Evolutionary conservation across 1,140 invertebrate species (phyloP).

Genomic region (Bombus haemorrhoidalis): DNA sequence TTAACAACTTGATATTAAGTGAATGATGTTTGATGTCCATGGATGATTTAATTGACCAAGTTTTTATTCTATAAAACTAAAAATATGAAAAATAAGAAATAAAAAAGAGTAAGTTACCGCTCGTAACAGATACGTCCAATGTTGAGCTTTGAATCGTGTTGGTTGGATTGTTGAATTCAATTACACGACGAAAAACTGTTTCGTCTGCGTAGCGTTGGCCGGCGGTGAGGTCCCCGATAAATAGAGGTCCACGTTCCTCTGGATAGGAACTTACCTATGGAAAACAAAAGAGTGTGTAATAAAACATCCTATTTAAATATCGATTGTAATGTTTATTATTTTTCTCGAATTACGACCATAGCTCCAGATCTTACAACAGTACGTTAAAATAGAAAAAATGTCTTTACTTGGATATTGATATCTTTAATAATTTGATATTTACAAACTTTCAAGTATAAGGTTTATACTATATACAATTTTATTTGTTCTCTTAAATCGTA

Average conservation of each 20-base stretch:
- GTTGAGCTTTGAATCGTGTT: conserved; percentile 59
- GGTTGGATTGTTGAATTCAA: conserved; percentile 74
- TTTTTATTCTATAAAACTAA: not conserved
- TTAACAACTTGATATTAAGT: no score
- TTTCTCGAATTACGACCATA: no score
- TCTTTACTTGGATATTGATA: no score
- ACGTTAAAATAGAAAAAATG: no score
- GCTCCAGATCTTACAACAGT: no score
- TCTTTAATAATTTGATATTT: no score
- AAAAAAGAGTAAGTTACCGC: conserved; percentile 56
- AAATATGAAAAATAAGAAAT: not conserved
- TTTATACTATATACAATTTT: no score
- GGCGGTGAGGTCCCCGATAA: conserved; percentile 74
- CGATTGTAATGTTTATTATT: no score
- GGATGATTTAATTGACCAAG: not conserved
- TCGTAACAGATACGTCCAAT: conserved; percentile 60
- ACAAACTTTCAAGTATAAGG: no score
- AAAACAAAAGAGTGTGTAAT: not conserved
- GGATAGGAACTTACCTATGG: conserved; percentile 39
- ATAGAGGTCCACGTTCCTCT: conserved; percentile 60
- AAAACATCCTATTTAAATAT: no score
- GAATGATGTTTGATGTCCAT: no score
- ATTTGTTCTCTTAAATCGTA: no score
- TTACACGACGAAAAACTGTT: conserved; percentile 70
- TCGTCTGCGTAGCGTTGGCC: conserved; percentile 73